Conservation (phyloP, 2,888 invertebrate genomes). For the Anarsia innoxiella region DNA sequence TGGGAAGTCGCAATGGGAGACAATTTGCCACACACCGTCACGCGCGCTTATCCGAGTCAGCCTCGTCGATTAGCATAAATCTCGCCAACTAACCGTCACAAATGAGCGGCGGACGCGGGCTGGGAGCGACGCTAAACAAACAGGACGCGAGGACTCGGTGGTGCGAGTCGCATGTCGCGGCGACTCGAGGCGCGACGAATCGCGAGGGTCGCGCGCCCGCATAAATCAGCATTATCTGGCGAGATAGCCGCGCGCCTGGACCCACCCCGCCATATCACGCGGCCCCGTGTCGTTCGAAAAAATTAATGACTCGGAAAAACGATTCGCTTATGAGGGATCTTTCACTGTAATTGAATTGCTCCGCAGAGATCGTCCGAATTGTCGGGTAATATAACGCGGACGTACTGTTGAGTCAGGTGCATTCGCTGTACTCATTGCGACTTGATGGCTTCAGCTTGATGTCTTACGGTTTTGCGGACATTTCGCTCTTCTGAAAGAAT, state of each 20-base stretch:
- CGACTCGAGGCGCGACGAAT: conserved; percentile 66
- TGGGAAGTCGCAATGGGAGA: conserved; percentile 60
- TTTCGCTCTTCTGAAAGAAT: no score
- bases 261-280: conserved; percentile 68
- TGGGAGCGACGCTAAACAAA: conserved; percentile 43
- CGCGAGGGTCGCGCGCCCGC: conserved; percentile 64
- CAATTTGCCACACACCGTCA: conserved; percentile 70
- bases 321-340: conserved; percentile 76
- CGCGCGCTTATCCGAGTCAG: conserved; percentile 65
- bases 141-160: conserved; percentile 42
- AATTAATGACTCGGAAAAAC: conserved; percentile 76
- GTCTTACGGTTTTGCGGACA: not conserved
- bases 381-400: conserved; percentile 48
- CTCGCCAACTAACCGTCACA: conserved; percentile 71
- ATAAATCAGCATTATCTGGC: conserved; percentile 76
- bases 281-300: conserved; percentile 73
- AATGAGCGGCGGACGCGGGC: conserved; percentile 50
- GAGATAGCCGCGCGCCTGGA: conserved; percentile 69
- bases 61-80: conserved; percentile 74
- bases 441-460: not conserved
- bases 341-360: conserved; percentile 74
- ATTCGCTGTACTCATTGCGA: conserved; percentile 10
- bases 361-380: conserved; percentile 63
- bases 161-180: conserved; percentile 47
- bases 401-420: conserved; percentile 42